Percentiles rank a stretch among this genome's conserved stretches.
These are phyloP conservation scores for Harmothoe impar DNA, from an alignment of 2,888 invertebrate species.

Conservation along the genomic window DNA sequence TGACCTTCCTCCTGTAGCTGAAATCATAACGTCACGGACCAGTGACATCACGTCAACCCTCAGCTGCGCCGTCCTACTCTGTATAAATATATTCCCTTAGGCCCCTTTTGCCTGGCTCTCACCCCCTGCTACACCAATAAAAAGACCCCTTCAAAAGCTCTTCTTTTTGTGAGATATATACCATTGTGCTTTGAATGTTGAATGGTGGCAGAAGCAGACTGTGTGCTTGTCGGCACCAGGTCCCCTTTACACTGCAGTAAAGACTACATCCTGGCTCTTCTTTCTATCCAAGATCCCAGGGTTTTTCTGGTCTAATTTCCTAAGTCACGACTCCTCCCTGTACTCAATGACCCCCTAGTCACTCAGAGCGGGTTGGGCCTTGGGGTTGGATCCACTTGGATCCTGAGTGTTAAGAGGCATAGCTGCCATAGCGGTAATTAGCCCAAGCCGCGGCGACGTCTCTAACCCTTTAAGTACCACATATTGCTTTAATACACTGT, in stretches of 20 bases:
- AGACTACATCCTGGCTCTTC: not conserved
- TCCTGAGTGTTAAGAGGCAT: constrained; percentile 11
- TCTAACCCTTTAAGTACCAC: no score
- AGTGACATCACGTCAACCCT: not conserved
- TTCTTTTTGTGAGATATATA: not conserved
- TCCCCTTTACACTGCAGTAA: constrained; percentile 5
- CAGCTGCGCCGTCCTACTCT: not conserved
- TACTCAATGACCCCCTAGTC: not conserved
- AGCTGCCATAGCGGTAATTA: constrained; percentile 1
- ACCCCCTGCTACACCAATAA: not conserved
- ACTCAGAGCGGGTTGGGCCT: not conserved
- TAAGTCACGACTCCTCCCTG: constrained; percentile 38
- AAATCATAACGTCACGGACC: constrained; percentile 19
- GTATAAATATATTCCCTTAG: not conserved
- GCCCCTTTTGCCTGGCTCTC: not conserved
- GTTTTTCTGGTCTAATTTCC: not conserved
- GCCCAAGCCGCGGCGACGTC: not conserved
- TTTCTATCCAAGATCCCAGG: not conserved
- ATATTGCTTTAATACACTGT: no score
- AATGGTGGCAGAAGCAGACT: not conserved
- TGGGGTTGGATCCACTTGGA: not conserved
- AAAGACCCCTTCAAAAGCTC: not conserved
- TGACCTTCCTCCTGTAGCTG: not conserved
- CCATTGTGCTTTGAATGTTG: not conserved
- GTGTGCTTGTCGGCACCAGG: not conserved